A percentile compares a stretch with the other conserved stretches of the same genome.
phyloP scores from a whole-genome alignment of 2,888 invertebrate species.

The Steinernema hermaphroditum region DNA sequence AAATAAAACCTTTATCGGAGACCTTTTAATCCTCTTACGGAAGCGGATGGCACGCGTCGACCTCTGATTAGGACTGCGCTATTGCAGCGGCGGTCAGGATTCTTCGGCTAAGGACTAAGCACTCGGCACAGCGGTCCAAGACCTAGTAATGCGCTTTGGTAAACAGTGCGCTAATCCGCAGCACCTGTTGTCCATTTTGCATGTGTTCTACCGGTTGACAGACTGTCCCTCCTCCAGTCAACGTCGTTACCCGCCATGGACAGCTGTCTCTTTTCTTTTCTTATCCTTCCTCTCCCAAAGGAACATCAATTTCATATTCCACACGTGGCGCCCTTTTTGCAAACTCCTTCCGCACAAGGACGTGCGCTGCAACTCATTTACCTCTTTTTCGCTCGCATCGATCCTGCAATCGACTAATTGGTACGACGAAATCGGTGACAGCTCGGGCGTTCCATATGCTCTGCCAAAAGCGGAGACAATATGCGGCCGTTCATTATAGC shows the following conservation, averaged over 20 bases:
- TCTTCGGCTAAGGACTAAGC: not conserved
- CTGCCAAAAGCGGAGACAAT: not conserved
- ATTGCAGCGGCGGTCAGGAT: slow-evolving; percentile 17
- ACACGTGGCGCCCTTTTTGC: slow-evolving; percentile 2
- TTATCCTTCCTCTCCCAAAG: not conserved
- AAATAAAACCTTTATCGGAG: slow-evolving; percentile 6
- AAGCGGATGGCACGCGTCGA: slow-evolving; percentile 5
- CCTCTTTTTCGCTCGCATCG: not conserved
- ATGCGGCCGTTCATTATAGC: slow-evolving; percentile 23
- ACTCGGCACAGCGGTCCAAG: not conserved
- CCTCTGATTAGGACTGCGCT: not conserved
- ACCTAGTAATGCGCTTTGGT: slow-evolving; percentile 8
- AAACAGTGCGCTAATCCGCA: slow-evolving; percentile 19
- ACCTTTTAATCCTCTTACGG: not conserved
- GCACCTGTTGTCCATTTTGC: slow-evolving; percentile 26
- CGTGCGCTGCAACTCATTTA: not conserved
- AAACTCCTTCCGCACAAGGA: not conserved
- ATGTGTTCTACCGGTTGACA: slow-evolving; percentile 21
- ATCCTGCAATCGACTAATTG: slow-evolving; percentile 26
- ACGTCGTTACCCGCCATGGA: not conserved
- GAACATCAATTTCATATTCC: slow-evolving; percentile 12
- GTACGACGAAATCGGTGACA: not conserved
- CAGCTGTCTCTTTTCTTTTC: slow-evolving; percentile 13
- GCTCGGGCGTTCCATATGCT: slow-evolving; percentile 1
- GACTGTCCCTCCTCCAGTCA: not conserved